A percentile compares a stretch with the other conserved stretches of the same genome.
These are phyloP conservation scores for Leptinotarsa peninsularis DNA, from an alignment of 2,888 invertebrate genomes.

Conservation along the genomic window DNA sequence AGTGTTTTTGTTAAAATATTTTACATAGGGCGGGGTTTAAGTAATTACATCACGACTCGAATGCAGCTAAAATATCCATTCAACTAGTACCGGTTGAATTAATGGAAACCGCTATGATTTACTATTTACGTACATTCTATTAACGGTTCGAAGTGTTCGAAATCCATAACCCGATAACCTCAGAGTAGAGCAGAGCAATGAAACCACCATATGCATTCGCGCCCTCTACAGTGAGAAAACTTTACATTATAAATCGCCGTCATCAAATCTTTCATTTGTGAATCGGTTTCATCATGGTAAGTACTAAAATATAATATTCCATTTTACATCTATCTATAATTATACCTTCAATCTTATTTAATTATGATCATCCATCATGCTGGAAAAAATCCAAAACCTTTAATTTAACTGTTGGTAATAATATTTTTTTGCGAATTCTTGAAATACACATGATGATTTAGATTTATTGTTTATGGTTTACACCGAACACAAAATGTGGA, in stretches of 20 bases:
- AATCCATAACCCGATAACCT: too few relatives aligned
- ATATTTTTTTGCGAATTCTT: neutral
- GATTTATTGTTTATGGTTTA: slow-evolving; percentile 74
- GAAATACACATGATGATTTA: slow-evolving; percentile 73
- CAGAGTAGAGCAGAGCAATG: too few relatives aligned
- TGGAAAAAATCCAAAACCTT: neutral
- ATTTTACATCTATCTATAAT: neutral
- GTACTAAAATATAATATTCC: neutral
- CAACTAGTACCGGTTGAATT: too few relatives aligned
- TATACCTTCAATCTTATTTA: neutral
- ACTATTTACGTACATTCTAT: too few relatives aligned
- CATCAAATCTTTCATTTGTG: neutral
- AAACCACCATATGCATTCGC: neutral
- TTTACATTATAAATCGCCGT: neutral
- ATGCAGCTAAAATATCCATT: too few relatives aligned
- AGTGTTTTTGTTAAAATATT: too few relatives aligned
- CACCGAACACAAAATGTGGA: slow-evolving; percentile 75
- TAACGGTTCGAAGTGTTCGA: too few relatives aligned
- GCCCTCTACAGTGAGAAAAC: neutral
- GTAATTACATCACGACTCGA: too few relatives aligned
- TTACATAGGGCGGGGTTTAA: too few relatives aligned
- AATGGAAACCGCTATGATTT: too few relatives aligned
- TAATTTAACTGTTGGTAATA: neutral
- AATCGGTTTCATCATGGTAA: neutral
- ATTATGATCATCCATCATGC: neutral